phyloP scores from a whole-genome alignment of 2,888 invertebrate species.

The Ochropacha duplaris region DNA sequence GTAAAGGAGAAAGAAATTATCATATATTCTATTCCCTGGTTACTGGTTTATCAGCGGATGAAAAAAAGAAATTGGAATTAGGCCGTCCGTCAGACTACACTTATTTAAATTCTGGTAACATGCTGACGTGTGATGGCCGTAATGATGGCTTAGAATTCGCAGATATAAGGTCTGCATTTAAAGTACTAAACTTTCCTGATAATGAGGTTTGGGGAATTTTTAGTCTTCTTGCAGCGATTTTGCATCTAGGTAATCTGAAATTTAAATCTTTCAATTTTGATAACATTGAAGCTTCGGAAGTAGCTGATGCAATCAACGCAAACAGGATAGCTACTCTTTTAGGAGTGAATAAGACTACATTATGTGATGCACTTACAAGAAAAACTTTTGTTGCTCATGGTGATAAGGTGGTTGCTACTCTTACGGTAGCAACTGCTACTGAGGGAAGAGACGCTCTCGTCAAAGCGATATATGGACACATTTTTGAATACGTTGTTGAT shows the following conservation, averaged over 20 bases:
- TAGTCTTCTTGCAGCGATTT: constrained; percentile 91
- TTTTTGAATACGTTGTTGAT: constrained; percentile 94
- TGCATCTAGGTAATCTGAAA: constrained; percentile 96
- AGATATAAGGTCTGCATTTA: constrained; percentile 95
- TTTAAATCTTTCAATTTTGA: constrained; percentile 89
- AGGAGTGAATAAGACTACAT: constrained; percentile 86
- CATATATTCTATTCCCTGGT: constrained; percentile 97
- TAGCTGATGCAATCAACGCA: constrained; percentile 87
- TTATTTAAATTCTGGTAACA: constrained; percentile 92
- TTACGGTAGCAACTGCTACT: constrained; percentile 89
- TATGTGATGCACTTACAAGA: constrained; percentile 92
- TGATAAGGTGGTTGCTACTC: constrained; percentile 89
- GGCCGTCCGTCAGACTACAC: constrained; percentile 88
- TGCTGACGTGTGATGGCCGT: constrained; percentile 89
- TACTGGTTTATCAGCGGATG: constrained; percentile 90
- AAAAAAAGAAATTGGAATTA: constrained; percentile 90
- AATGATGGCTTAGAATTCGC: constrained; percentile 94
- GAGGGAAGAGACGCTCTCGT: constrained; percentile 96
- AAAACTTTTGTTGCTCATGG: constrained; percentile 93
- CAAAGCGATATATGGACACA: constrained; percentile 95
- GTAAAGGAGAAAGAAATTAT: constrained; percentile 95
- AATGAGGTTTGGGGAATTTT: constrained; percentile 93
- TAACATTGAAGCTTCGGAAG: constrained; percentile 94
- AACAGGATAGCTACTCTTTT: constrained; percentile 88
- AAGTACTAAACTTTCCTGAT: constrained; percentile 93